phyloP scores from a whole-genome alignment of 2,888 invertebrate genomes.

The Pyrgus malvae region DNA sequence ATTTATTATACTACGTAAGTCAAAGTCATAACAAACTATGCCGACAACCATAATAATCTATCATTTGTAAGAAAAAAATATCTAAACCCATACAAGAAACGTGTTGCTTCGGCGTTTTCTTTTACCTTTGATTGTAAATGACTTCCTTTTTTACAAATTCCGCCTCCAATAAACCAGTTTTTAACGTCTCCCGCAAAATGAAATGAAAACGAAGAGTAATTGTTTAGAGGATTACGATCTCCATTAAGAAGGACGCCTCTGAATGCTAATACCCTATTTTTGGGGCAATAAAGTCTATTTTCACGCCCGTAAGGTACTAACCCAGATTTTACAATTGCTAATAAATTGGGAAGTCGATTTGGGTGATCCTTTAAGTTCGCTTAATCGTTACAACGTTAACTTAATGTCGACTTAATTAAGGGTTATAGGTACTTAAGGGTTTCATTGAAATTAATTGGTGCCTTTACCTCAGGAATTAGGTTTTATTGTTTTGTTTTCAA shows the following conservation, averaged over 20 bases:
- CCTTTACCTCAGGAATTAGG: neutral
- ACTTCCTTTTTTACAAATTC: too few species aligned
- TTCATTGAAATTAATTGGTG: neutral
- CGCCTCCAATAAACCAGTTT: too few species aligned
- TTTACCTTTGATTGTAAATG: too few species aligned
- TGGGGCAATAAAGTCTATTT: constrained; percentile 2
- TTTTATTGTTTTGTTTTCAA: neutral
- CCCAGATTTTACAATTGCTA: constrained; percentile 19
- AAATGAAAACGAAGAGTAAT: constrained; percentile 17
- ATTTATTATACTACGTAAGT: too few species aligned
- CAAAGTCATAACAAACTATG: too few species aligned
- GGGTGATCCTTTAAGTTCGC: constrained; percentile 9
- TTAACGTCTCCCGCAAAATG: too few species aligned
- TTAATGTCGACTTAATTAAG: constrained; percentile 9
- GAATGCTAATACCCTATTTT: neutral
- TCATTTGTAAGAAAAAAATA: too few species aligned
- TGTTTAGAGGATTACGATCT: constrained; percentile 15
- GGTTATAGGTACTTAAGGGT: neutral
- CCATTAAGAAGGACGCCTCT: constrained; percentile 3
- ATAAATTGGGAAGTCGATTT: constrained; percentile 24
- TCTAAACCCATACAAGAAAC: too few species aligned
- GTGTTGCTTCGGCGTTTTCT: too few species aligned
- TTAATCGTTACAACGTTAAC: constrained; percentile 10
- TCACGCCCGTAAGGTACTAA: neutral
- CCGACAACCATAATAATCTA: too few species aligned